phyloP scores from a whole-genome alignment of 2,113 vertebrate genomes.

The Nannospalax galili region DNA sequence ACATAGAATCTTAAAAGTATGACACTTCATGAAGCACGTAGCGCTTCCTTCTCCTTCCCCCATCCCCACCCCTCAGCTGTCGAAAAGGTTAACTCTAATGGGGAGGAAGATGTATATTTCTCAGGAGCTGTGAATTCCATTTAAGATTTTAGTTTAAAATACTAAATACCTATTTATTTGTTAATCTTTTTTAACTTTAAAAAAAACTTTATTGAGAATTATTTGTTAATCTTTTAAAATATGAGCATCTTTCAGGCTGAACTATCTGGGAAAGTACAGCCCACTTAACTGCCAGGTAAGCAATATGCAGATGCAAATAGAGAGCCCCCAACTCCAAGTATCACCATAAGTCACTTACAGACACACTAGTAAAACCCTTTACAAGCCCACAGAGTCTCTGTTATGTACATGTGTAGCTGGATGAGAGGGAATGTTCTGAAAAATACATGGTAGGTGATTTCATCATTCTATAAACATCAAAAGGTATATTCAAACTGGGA shows the following conservation, averaged over 20 bases:
- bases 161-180: background rate
- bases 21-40: background rate
- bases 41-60: fast-evolving
- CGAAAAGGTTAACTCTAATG: background rate
- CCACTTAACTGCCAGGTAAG: background rate
- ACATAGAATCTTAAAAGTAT: background rate
- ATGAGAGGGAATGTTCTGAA: background rate
- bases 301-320: background rate
- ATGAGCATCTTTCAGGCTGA: background rate
- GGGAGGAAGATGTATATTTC: background rate
- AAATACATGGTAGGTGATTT: background rate
- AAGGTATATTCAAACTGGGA: background rate
- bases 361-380: background rate
- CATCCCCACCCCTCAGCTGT: background rate
- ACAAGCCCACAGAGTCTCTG: background rate
- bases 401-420: background rate
- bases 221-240: background rate
- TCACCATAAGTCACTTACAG: background rate
- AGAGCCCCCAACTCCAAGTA: background rate
- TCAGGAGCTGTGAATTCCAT: background rate
- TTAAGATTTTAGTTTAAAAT: constrained; percentile 8
- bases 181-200: constrained; percentile 32
- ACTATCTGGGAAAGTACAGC: background rate
- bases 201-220: too few species aligned
- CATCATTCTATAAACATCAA: background rate